Base-by-base conservation (phyloP, 1,140 invertebrate species). In the Lordiphosa stackelbergi region DNA sequence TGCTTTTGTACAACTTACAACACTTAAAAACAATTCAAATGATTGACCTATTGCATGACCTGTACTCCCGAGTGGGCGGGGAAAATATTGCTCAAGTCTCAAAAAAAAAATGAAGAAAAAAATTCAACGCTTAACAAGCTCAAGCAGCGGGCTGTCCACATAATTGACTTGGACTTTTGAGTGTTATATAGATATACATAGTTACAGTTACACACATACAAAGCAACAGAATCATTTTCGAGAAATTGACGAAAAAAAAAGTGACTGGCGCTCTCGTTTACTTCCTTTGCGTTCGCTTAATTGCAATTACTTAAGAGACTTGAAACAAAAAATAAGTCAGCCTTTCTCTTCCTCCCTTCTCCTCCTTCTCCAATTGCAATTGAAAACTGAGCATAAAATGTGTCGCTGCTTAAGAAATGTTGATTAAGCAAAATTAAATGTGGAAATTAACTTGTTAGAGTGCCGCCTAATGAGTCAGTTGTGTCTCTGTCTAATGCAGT, bases 21-120 rank as follows among this genome's bases (percentile, higher is more conserved):
- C 71, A 81, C 75, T 81, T 81, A 61, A 81, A 74, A 71, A 72
- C 75, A 81, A 81, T 81, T 83, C 75, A 81, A 75, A 75, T 72
- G 75, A 81, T 81, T 81, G 75, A 81, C 75, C 75, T 81, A 71
- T 72, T 61, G 58, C 71, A 55, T 81, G 75, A 81, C 75, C 75
- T 66, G 57, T 34, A 34, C 43, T 36, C 45, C 22, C 63, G 63
- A 45, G 47, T 48, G 28, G 65, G 37, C 42, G 43, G 22, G 35
- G 43, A 22, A 24, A 13, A 19, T 31, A 36, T 37, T 16, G 6
- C 53, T 43, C 43, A 37, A 56, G 58, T 55, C 38, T 64, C 31
- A 48, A 40, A 31, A 41, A 41, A 63, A 43, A 38, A 45, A 42
- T 22, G 13, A 42, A 35, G 10, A 22, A 41, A 35, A 49, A 41